Conservation (phyloP, 2,113 vertebrate species). For the Noctilio leporinus region DNA sequence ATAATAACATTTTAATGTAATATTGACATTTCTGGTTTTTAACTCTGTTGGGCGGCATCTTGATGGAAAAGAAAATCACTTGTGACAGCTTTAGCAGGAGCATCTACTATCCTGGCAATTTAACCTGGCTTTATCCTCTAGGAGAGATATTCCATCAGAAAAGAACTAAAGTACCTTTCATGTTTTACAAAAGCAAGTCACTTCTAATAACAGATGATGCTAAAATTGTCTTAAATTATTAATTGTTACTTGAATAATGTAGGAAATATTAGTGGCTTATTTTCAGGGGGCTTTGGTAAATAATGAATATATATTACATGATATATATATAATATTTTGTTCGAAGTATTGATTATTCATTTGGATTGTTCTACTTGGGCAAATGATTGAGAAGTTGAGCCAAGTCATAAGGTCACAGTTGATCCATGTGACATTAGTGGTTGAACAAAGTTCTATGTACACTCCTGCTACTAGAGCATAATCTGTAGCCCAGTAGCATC, state of each 20-base stretch:
- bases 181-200: neutral
- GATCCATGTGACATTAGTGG: neutral
- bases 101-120: conserved; percentile 24
- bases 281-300: neutral
- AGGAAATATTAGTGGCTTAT: neutral
- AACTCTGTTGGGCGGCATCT: conserved; percentile 54
- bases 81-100: neutral
- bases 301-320: neutral
- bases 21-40: conserved; percentile 73
- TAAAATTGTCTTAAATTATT: neutral
- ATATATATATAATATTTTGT: neutral
- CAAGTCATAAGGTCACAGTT: neutral
- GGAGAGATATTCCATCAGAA: neutral
- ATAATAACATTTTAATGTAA: conserved; percentile 71
- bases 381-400: neutral
- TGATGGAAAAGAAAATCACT: conserved; percentile 58
- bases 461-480: neutral
- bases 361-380: neutral
- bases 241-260: neutral
- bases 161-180: neutral
- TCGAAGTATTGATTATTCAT: neutral
- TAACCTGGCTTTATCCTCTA: neutral
- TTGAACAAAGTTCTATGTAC: neutral
- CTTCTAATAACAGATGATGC: neutral
- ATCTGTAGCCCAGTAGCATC: neutral